A percentile compares a stretch with the other conserved stretches of the same genome.
Evolutionary conservation across 37 sponge, comb jelly and placozoan species (phyloP).

Genomic region (Oopsacas minuta): DNA sequence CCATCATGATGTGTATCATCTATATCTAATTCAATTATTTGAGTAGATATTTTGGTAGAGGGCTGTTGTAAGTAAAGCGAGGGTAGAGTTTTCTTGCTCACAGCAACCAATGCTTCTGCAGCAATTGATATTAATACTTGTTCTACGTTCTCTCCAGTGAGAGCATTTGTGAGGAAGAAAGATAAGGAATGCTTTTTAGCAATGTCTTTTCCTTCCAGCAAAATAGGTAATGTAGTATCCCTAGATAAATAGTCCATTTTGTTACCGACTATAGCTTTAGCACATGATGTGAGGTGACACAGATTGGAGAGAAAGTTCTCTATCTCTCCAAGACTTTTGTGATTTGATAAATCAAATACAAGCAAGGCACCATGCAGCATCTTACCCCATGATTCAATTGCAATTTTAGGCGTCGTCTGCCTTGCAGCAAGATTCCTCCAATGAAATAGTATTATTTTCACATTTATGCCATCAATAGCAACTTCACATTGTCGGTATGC

Average conservation of each 20-base stretch:
- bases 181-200: neutral
- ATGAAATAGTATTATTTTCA: neutral
- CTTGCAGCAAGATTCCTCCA: neutral
- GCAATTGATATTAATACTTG: neutral
- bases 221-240: neutral
- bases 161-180: neutral
- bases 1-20: neutral
- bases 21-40: neutral
- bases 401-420: neutral
- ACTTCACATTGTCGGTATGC: neutral
- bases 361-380: neutral
- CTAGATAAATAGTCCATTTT: neutral
- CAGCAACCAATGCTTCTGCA: slow-evolving; percentile 14
- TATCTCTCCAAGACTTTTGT: neutral
- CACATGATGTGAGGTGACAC: neutral
- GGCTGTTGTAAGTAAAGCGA: neutral
- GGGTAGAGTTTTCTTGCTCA: neutral
- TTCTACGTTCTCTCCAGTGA: slow-evolving; percentile 10
- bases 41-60: neutral
- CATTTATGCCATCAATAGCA: neutral
- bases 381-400: neutral
- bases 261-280: neutral
- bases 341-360: neutral
- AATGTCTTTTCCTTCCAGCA: neutral
- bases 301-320: neutral